Conservation (phyloP, 2,888 invertebrate species). For the Leptinotarsa rubiginosa region DNA sequence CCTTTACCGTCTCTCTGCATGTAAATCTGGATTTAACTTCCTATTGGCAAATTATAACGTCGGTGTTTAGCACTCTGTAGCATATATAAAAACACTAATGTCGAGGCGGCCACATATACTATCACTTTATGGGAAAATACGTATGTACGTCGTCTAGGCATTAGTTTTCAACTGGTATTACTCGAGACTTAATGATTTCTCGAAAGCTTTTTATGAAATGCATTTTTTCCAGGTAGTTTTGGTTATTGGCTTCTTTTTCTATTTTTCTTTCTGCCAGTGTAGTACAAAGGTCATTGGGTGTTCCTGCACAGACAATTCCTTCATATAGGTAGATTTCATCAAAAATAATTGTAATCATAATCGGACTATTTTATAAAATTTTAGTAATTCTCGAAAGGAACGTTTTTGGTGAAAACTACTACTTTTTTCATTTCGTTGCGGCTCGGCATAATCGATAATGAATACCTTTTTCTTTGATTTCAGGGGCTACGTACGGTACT, state of each 20-base stretch:
- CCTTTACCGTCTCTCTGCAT: background rate
- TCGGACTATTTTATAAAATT: background rate
- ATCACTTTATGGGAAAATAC: background rate
- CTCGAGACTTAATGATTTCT: conserved; percentile 33
- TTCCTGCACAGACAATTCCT: background rate
- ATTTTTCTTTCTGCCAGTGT: conserved; percentile 11
- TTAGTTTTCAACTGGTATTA: conserved; percentile 32
- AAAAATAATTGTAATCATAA: background rate
- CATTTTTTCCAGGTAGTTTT: conserved; percentile 13
- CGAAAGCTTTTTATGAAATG: conserved; percentile 11
- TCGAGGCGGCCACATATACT: background rate
- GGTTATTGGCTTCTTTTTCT: conserved; percentile 11
- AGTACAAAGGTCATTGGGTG: conserved; percentile 4
- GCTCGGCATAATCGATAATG: background rate
- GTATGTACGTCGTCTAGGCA: background rate
- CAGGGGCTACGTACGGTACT: conserved; percentile 92
- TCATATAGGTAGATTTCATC: background rate
- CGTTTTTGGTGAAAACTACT: conserved; percentile 1
- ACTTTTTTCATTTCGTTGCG: background rate
- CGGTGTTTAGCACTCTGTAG: conserved; percentile 1
- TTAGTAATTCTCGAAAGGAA: background rate
- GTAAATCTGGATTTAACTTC: conserved; percentile 4
- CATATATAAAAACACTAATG: background rate
- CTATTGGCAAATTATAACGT: background rate
- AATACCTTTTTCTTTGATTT: conserved; percentile 59